phyloP scores from a whole-genome alignment of 2,797 vertebrate genomes.

The Micrastur ruficollis region DNA sequence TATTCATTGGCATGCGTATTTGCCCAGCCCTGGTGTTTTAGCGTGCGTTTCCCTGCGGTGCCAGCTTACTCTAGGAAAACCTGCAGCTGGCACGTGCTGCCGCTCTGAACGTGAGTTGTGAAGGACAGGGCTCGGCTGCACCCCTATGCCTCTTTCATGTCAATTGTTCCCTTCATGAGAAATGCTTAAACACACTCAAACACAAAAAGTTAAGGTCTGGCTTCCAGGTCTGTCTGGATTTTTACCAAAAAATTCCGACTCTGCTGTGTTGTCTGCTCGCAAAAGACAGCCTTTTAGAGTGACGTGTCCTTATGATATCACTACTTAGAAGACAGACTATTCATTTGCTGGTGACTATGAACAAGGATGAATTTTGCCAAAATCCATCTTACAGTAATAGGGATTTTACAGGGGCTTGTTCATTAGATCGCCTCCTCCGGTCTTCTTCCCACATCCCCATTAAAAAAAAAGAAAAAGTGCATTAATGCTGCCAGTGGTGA shows the following conservation, averaged over 20 bases:
- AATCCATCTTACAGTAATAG: neutral
- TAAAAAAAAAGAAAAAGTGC: neutral
- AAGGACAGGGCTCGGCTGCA: neutral
- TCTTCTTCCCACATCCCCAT: neutral
- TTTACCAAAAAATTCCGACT: neutral
- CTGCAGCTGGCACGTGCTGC: neutral
- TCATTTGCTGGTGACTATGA: neutral
- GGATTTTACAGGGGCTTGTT: neutral
- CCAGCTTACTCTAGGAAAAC: neutral
- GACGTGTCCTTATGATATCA: neutral
- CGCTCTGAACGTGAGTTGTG: neutral
- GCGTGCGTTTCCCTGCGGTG: neutral
- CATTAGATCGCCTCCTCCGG: rapidly evolving
- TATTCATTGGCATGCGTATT: neutral
- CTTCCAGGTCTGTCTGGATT: neutral
- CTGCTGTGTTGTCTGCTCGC: neutral
- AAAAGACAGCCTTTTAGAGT: neutral
- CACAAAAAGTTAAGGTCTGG: neutral
- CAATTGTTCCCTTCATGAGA: neutral
- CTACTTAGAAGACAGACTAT: neutral
- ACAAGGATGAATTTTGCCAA: neutral
- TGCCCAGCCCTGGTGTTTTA: neutral
- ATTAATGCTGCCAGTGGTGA: neutral
- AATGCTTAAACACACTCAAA: neutral
- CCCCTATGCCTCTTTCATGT: neutral